phyloP scores from a whole-genome alignment of 2,113 vertebrate genomes.

The Rhadina sibilatrix region DNA sequence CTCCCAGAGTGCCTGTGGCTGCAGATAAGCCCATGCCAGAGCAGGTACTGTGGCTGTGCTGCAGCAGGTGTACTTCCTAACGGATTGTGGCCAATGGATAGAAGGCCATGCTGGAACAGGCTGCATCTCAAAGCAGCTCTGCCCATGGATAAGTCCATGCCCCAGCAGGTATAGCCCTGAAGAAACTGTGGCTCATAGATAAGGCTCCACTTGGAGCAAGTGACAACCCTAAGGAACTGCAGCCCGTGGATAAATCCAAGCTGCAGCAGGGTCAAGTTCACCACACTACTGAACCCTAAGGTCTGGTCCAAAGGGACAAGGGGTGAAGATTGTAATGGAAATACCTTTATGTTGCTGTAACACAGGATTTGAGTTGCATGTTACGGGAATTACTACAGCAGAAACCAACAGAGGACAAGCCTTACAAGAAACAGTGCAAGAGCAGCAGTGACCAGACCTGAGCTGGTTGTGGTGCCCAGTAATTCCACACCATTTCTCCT shows the following conservation, averaged over 20 bases:
- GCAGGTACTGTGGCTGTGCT: background rate
- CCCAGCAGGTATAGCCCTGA: background rate
- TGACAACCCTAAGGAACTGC: background rate
- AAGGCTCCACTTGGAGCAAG: background rate
- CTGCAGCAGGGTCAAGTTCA: background rate
- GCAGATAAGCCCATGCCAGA: background rate
- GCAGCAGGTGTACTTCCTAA: background rate
- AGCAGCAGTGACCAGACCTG: background rate
- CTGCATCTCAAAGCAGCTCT: background rate
- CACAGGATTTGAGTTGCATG: background rate
- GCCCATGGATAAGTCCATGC: background rate
- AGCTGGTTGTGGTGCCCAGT: background rate
- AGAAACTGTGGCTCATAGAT: background rate
- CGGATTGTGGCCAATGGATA: background rate
- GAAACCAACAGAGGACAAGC: background rate
- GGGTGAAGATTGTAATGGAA: background rate
- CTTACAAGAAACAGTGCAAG: background rate
- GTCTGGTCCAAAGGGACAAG: background rate
- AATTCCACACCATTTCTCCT: background rate
- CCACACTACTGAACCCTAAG: background rate
- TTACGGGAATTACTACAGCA: background rate
- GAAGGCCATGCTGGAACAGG: background rate
- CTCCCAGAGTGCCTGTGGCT: background rate
- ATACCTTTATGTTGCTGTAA: background rate
- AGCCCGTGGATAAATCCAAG: background rate